Evolutionary conservation across 2,797 vertebrate genomes (phyloP).

Genomic region (Sebastes ruberrimus): DNA sequence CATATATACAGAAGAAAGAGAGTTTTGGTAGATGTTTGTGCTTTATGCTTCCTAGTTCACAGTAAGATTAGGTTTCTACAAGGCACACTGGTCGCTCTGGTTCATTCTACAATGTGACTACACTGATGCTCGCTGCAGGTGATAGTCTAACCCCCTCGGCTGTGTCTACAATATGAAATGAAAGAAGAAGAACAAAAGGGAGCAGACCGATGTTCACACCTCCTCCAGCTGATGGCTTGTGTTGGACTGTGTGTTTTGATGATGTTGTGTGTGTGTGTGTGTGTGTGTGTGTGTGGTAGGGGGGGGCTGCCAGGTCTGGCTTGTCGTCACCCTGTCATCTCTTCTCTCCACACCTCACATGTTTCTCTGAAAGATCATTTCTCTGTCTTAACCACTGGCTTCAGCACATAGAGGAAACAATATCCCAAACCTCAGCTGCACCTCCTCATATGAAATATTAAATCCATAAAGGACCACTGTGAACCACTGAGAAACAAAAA

Average conservation of each 20-base stretch:
- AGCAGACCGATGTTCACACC: not conserved
- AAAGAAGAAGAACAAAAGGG: not conserved
- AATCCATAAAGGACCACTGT: not conserved
- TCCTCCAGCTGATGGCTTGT: not conserved
- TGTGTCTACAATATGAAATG: not conserved
- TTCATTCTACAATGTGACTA: not conserved
- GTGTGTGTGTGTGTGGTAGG: not conserved
- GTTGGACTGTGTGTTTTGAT: no score
- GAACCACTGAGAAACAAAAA: no score
- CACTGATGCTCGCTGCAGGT: not conserved
- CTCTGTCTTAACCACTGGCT: slow-evolving; percentile 10
- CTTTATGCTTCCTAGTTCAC: not conserved
- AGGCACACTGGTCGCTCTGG: not conserved
- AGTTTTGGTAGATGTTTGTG: not conserved
- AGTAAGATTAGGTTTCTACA: not conserved
- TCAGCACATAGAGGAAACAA: not conserved
- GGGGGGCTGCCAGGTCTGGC: not conserved
- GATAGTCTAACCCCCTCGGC: not conserved
- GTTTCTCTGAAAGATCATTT: slow-evolving; percentile 8
- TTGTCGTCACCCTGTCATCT: slow-evolving; percentile 32
- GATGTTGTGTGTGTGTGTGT: not conserved
- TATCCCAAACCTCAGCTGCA: not conserved
- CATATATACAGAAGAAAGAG: not conserved
- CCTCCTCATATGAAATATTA: not conserved
- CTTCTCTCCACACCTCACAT: slow-evolving; percentile 25